Percentiles rank a stretch among this genome's conserved stretches.
phyloP scores from a whole-genome alignment of 2,888 invertebrate species.

The Tachystola acroxantha region DNA sequence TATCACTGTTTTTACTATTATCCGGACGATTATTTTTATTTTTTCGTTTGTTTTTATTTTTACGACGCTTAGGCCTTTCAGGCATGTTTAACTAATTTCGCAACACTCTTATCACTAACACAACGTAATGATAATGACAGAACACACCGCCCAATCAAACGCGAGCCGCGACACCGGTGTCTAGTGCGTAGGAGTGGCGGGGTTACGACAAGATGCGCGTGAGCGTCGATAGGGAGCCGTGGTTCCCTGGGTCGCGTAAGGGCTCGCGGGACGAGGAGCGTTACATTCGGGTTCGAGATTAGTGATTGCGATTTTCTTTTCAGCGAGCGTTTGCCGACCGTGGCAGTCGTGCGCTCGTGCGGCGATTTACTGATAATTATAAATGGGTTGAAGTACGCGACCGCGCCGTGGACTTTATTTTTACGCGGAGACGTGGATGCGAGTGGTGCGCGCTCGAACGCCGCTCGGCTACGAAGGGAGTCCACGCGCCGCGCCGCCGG shows the following conservation, averaged over 20 bases:
- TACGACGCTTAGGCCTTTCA: constrained; percentile 61
- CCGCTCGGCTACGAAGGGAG: constrained; percentile 55
- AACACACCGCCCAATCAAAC: constrained; percentile 46
- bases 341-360: constrained; percentile 70
- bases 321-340: constrained; percentile 59
- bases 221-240: constrained; percentile 40
- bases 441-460: constrained; percentile 62
- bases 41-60: constrained; percentile 68
- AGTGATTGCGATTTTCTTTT: constrained; percentile 53
- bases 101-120: constrained; percentile 61
- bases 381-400: constrained; percentile 73
- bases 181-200: constrained; percentile 55
- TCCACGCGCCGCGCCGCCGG: constrained; percentile 37
- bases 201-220: constrained; percentile 29
- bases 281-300: constrained; percentile 43
- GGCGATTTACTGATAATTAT: constrained; percentile 77
- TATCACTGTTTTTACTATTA: constrained; percentile 33
- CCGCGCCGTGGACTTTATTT: constrained; percentile 74
- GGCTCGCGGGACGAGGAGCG: constrained; percentile 41
- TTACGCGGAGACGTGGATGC: constrained; percentile 72
- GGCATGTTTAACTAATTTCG: constrained; percentile 52
- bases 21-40: constrained; percentile 53
- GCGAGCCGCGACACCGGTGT: constrained; percentile 46
- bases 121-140: constrained; percentile 50
- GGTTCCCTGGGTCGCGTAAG: constrained; percentile 38